Conservation (phyloP, 2,797 vertebrate genomes). For the Todus mexicanus region DNA sequence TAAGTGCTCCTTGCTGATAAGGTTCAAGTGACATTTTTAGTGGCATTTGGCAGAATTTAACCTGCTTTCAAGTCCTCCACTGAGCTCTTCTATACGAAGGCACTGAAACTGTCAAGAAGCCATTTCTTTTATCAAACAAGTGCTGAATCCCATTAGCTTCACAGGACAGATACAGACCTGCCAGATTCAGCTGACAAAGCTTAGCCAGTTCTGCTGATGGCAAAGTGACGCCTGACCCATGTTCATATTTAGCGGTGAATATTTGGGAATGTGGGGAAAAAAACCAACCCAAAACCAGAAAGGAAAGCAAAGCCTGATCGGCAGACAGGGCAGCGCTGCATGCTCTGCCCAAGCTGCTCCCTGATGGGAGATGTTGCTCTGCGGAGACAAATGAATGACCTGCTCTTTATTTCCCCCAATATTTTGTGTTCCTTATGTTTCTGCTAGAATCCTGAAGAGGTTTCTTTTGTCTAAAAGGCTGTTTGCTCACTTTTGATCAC, state of each 20-base stretch:
- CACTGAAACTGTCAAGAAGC: background rate
- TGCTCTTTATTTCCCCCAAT: background rate
- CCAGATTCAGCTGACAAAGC: background rate
- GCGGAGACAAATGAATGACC: background rate
- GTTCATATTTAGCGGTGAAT: background rate
- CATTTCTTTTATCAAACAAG: background rate
- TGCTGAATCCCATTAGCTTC: background rate
- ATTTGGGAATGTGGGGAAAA: background rate
- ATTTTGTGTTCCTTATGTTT: background rate
- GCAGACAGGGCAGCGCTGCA: background rate
- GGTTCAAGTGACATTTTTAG: slow-evolving; percentile 49
- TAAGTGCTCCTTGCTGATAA: slow-evolving; percentile 3
- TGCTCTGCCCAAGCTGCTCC: background rate
- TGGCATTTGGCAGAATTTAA: slow-evolving; percentile 21
- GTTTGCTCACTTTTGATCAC: slow-evolving; percentile 17
- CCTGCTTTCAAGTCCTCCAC: background rate
- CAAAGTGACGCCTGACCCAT: background rate
- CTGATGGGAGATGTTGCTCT: background rate
- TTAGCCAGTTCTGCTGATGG: background rate
- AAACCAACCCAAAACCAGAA: background rate
- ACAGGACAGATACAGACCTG: background rate
- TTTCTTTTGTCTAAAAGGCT: background rate
- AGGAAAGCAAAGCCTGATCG: background rate
- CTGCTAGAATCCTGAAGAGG: background rate
- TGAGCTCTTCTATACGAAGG: background rate